These are phyloP conservation scores for Numenius arquata DNA, from an alignment of 2,113 vertebrate species.

Conservation along the genomic window DNA sequence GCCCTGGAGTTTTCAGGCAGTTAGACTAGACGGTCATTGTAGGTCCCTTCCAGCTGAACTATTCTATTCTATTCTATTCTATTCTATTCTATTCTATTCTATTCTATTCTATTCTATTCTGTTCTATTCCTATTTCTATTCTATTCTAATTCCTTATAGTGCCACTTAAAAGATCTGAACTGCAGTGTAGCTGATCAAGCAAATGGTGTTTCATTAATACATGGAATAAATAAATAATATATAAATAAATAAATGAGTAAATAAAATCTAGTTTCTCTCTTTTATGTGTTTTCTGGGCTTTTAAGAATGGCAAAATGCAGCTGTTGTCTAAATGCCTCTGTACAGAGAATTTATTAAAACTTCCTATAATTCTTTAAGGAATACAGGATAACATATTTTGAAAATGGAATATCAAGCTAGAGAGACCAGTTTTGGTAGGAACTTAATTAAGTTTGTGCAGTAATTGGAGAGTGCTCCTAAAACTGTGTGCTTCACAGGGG, in stretches of 20 bases:
- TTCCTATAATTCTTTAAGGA: not conserved
- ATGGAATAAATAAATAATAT: not conserved
- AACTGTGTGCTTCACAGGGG: not conserved
- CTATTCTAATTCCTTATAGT: not conserved
- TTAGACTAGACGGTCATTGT: not conserved
- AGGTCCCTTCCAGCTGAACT: not conserved
- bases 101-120: not conserved
- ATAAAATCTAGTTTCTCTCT: not conserved
- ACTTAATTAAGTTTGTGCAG: not conserved
- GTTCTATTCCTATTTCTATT: not conserved
- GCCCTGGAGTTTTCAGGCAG: not conserved
- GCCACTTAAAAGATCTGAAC: not conserved
- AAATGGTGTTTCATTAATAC: not conserved
- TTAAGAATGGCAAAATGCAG: not conserved
- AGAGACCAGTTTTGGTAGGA: not conserved
- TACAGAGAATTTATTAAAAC: not conserved
- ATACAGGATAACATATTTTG: not conserved
- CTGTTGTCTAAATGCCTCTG: not conserved
- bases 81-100: not conserved
- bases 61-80: not conserved
- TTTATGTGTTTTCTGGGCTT: not conserved
- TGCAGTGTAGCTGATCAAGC: not conserved
- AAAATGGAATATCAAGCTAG: not conserved
- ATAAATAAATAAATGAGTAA: not conserved
- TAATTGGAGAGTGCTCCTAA: not conserved